Evolutionary conservation across 2,113 vertebrate species (phyloP).

Genomic region (Poicephalus gulielmi): DNA sequence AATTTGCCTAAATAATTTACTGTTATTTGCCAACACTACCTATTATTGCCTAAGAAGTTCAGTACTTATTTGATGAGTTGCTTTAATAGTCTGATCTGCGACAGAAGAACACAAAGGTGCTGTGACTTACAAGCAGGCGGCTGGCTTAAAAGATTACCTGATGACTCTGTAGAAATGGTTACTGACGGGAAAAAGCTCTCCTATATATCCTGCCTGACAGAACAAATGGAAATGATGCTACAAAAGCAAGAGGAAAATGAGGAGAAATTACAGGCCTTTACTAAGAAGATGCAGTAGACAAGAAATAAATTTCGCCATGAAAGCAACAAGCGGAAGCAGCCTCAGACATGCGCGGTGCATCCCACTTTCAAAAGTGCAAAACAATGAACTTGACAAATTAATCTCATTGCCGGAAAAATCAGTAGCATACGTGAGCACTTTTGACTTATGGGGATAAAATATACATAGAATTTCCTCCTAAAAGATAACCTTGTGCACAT

Average conservation of each 20-base stretch:
- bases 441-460: not conserved
- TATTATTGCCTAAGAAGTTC: not conserved
- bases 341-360: accelerated
- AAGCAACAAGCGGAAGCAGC: not conserved
- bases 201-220: not conserved
- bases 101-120: not conserved
- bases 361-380: not conserved
- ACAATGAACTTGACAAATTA: not conserved
- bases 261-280: not conserved
- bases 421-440: not conserved
- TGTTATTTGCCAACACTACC: not conserved
- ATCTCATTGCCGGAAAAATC: not conserved
- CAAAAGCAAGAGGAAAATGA: not conserved
- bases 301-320: not conserved
- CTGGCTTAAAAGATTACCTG: not conserved
- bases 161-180: not conserved
- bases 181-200: not conserved
- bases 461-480: not conserved
- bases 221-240: not conserved
- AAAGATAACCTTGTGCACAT: not conserved
- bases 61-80: not conserved
- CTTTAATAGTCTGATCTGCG: not conserved
- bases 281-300: not conserved
- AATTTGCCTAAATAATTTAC: not conserved
- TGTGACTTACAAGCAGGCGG: not conserved